Base-by-base conservation (phyloP, 2,113 vertebrate species). In the Osmerus mordax region DNA sequence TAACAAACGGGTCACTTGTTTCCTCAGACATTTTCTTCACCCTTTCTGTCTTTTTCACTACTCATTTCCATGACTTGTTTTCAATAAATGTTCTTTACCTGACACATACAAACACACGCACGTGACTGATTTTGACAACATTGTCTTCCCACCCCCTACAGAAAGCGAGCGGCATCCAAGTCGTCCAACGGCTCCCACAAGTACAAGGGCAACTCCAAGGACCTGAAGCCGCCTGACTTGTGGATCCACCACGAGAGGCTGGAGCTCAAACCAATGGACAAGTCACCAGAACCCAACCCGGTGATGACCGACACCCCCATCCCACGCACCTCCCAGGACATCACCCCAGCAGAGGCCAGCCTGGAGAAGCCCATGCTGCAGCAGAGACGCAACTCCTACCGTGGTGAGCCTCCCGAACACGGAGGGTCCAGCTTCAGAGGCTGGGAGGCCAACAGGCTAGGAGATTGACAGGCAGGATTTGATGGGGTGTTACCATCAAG, bases 221-320 rank as follows among this genome's bases (percentile, higher is more conserved):
- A 99, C 67, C 94, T 99, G 70, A 99, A 99, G 52, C 97, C 97
- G 0, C 97, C 97, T 0, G 97, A 99, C 79, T 95, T 99, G 11
- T 99, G 97, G 97, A 99, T 99, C 82, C 97, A 99, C 72, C 97
- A 99, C 0, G 97, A 99, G 85, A 93, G 96, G 51, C 93, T 99
- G 77, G 97, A 99, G 74, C 92, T 99, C 29, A 99, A 99, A 69
- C 96, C 97, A 61, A 97, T 97, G 5, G 97, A 99, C 82, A 99
- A 99, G 79, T 99, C 97, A 13, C 97, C 97, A 0, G 97, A 98
- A 66, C 95, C 96, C 70, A 98, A 99, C 80, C 95, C 96, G 0
- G 94, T 98, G 83, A 97, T 99, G 95, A 99, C 97, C 0, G 97
- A 99, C 69, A 98, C 96, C 1, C 97, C 96, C 3, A 97, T 99